phyloP scores from a whole-genome alignment of 1,140 invertebrate species.

The Rhopalosiphum padi region DNA sequence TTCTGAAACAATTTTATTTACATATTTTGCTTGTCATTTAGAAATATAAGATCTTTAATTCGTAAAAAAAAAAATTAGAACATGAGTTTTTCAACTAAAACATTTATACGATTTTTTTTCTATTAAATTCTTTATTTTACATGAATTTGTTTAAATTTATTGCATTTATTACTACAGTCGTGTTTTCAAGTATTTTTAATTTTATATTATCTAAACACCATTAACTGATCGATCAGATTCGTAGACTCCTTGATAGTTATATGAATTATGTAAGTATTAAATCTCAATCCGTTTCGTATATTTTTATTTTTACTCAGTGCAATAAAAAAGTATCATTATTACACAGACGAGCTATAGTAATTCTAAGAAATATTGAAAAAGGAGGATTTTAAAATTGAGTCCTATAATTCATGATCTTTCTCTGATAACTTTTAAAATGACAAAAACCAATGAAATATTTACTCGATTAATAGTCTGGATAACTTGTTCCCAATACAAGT shows the following conservation, averaged over 20 bases:
- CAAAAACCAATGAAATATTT: constrained; percentile 5
- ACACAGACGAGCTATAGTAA: not conserved
- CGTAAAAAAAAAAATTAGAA: not conserved
- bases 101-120: not conserved
- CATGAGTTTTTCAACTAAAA: not conserved
- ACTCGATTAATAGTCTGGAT: not conserved
- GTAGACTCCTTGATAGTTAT: not conserved
- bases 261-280: not conserved
- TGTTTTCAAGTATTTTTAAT: not conserved
- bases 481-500: not conserved
- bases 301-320: not conserved
- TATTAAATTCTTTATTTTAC: not conserved
- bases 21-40: not conserved
- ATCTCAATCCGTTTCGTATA: not conserved
- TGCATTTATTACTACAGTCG: not conserved
- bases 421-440: not conserved
- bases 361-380: constrained; percentile 2
- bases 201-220: not conserved
- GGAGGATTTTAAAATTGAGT: not conserved
- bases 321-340: not conserved
- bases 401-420: not conserved
- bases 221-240: not conserved
- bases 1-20: not conserved
- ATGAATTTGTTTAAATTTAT: not conserved
- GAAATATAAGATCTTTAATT: not conserved